phyloP scores from a whole-genome alignment of 2,797 vertebrate species.

The Salmo trutta region DNA sequence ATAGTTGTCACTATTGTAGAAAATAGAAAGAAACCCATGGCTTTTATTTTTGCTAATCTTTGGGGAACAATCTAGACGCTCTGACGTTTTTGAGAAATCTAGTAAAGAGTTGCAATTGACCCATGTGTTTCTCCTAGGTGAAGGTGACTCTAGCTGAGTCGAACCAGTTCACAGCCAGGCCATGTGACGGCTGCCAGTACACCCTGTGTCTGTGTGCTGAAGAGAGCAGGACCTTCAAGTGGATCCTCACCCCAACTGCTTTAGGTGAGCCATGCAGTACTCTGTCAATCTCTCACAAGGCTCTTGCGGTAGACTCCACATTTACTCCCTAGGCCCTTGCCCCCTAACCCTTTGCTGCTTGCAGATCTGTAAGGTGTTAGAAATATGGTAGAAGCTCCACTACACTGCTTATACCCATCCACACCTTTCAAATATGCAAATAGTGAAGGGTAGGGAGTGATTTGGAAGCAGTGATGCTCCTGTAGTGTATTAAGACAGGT shows the following conservation, averaged over 20 bases:
- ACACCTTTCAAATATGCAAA: neutral
- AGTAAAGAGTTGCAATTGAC: neutral
- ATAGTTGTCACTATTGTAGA: too few relatives aligned
- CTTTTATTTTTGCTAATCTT: too few relatives aligned
- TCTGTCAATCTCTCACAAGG: neutral
- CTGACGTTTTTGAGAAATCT: neutral
- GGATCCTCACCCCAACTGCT: constrained; percentile 74
- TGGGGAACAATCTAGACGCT: neutral
- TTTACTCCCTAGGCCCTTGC: neutral
- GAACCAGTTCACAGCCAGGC: constrained; percentile 59
- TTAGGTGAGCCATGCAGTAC: constrained; percentile 68
- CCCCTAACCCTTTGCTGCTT: neutral
- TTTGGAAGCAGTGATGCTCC: neutral
- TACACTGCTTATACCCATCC: neutral
- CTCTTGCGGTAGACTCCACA: too few relatives aligned
- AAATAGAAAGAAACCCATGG: too few relatives aligned
- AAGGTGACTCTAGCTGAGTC: constrained; percentile 64
- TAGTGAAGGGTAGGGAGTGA: neutral
- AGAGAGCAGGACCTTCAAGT: constrained; percentile 77
- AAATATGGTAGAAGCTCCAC: neutral
- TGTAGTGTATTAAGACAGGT: neutral
- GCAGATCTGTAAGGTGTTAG: neutral
- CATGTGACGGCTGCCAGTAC: constrained; percentile 66
- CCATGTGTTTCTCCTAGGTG: constrained; percentile 67
- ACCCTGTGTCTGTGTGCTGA: constrained; percentile 77